Percentiles rank a stretch among this genome's conserved stretches.
These are phyloP conservation scores for Coilia nasus DNA, from an alignment of 2,797 vertebrate genomes.

Conservation along the genomic window DNA sequence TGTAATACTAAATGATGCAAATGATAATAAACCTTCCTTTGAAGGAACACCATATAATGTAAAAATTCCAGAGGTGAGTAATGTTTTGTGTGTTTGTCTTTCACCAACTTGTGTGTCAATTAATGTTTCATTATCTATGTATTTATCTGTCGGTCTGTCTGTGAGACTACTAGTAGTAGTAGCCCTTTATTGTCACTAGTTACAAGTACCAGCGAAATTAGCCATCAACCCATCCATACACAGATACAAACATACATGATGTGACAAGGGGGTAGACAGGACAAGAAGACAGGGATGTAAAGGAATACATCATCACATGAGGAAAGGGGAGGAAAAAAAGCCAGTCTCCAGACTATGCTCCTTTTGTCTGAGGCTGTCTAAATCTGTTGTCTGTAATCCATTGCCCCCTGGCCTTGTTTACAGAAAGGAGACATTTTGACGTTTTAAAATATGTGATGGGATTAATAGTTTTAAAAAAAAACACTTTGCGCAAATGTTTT, in stretches of 20 bases:
- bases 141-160: not conserved
- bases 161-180: too few species aligned
- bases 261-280: too few species aligned
- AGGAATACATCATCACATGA: too few species aligned
- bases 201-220: too few species aligned
- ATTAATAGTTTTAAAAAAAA: not conserved
- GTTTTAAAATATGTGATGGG: not conserved
- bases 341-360: too few species aligned
- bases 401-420: not conserved
- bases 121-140: not conserved
- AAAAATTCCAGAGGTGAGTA: slow-evolving; percentile 77
- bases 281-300: too few species aligned
- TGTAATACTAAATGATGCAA: slow-evolving; percentile 76
- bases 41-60: slow-evolving; percentile 56
- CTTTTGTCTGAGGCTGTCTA: not conserved
- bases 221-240: too few species aligned
- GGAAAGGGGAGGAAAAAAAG: too few species aligned
- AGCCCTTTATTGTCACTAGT: too few species aligned
- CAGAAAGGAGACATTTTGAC: not conserved
- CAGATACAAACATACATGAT: too few species aligned
- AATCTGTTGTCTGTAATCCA: slow-evolving; percentile 29
- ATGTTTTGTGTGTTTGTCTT: not conserved
- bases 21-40: slow-evolving; percentile 85
- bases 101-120: not conserved
- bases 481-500: not conserved